Conservation (phyloP, 1,140 invertebrate species). For the Coptotermes formosanus region DNA sequence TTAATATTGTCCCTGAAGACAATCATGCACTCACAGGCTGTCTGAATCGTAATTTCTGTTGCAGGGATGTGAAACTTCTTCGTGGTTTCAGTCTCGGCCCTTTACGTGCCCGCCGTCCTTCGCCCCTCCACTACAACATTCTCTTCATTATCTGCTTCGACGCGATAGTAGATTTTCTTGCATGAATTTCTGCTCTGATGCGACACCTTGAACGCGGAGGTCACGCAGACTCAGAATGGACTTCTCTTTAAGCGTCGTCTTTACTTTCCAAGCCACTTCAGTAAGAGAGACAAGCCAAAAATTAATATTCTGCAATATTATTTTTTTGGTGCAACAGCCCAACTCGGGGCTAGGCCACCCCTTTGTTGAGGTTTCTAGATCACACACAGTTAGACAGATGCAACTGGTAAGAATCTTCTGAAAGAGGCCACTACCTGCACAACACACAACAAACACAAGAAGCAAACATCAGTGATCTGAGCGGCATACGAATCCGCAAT, state of each 20-base stretch:
- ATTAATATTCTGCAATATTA: too few relatives aligned
- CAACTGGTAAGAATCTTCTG: too few relatives aligned
- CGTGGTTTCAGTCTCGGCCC: neutral
- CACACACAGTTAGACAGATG: too few relatives aligned
- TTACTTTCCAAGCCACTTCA: too few relatives aligned
- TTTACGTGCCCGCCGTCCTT: neutral
- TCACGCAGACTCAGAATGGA: neutral
- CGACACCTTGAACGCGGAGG: neutral
- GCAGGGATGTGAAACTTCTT: neutral
- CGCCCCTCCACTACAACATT: neutral
- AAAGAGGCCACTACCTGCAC: too few relatives aligned
- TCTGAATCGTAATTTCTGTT: neutral
- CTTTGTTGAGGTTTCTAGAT: too few relatives aligned
- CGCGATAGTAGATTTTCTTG: neutral
- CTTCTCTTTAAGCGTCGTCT: neutral
- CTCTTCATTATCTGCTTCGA: neutral
- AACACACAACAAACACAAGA: too few relatives aligned
- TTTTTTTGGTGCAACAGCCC: too few relatives aligned
- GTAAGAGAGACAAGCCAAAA: too few relatives aligned
- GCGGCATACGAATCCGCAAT: too few relatives aligned
- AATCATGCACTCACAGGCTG: neutral
- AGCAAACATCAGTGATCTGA: too few relatives aligned
- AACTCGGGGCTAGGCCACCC: too few relatives aligned
- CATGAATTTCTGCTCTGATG: neutral
- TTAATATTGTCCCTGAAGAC: neutral